Base-by-base conservation (phyloP, 2,113 vertebrate species). In the Australoheros scitulus region DNA sequence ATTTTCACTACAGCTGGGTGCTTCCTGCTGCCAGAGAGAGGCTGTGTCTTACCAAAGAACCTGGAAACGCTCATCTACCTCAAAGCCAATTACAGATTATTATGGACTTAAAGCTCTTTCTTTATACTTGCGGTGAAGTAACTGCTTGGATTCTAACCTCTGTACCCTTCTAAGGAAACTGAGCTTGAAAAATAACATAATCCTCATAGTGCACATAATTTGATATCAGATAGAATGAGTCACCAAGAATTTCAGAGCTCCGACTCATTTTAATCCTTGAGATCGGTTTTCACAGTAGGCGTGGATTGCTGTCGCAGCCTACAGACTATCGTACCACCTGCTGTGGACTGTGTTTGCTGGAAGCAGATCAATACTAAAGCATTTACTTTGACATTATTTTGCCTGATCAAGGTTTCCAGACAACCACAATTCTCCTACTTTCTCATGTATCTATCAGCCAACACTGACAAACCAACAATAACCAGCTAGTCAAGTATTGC, bases 1-100 rank as follows among this genome's bases (percentile, higher is more conserved):
- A 96, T 96, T 84, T 96, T 96, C 82, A 92, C 86, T 55, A 60
- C 86, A 20, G 93, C 95, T 7, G 90, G 91, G 34, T 83, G 63
- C 65, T 91, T 84, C 9, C 89, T 95, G 74, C 82, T 81, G 81
- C 94, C 93, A 36, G 93, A 93, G 64, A 81, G 86, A 70, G 91
- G 93, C 58, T 77, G 81, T 11, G 76, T 93, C 55, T 74, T 96
- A 89, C 95, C 95, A 92, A 96, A 95, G 91, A 95, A 96, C 89
- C 82, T 96, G 79, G 95, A 95, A 84, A 96, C 94, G 4, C 92
- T 96, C 64, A 96, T 96, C 91, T 96, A 95, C 93, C 92, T 96
- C 91, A 95, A 96, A 91, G 95, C 95, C 22, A 96, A 96, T 87
- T 95, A 94, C 85, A 93, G 91, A 88, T 86, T 96, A 86, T 90